A percentile compares a stretch with the other conserved stretches of the same genome.
Evolutionary conservation across 2,797 vertebrate species (phyloP).

Genomic region (Ptychobarbus kaznakovi): DNA sequence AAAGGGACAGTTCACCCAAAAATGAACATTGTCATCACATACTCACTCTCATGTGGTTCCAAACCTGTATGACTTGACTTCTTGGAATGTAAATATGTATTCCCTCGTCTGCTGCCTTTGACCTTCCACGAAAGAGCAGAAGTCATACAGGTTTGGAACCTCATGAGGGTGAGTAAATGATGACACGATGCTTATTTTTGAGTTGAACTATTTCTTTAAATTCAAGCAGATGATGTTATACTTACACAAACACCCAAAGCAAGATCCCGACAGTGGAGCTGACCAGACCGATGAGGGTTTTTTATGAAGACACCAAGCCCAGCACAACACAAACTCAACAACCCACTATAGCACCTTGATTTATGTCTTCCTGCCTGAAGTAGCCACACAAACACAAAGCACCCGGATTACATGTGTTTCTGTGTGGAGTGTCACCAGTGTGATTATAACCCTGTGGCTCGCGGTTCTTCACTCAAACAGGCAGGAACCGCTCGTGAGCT

Average conservation of each 20-base stretch:
- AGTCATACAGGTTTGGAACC: neutral
- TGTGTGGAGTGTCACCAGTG: neutral
- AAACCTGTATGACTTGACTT: neutral
- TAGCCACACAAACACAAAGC: constrained; percentile 9
- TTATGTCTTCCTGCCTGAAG: constrained; percentile 22
- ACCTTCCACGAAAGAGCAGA: neutral
- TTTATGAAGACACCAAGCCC: neutral
- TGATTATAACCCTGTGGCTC: constrained; percentile 16
- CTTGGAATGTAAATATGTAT: neutral
- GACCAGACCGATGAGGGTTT: neutral
- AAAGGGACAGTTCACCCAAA: neutral
- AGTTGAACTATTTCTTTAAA: neutral
- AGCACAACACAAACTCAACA: neutral
- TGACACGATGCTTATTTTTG: neutral
- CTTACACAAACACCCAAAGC: neutral
- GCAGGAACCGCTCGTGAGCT: neutral
- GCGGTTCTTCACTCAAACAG: neutral
- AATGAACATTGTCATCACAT: constrained; percentile 3
- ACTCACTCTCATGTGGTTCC: neutral
- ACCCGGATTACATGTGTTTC: neutral
- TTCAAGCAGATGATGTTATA: neutral
- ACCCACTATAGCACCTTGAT: constrained; percentile 17
- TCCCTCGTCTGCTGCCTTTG: neutral
- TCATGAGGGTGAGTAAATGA: neutral
- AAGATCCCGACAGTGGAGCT: neutral